Conservation (phyloP, 2,888 invertebrate species). For the Eupithecia pulchellata region DNA sequence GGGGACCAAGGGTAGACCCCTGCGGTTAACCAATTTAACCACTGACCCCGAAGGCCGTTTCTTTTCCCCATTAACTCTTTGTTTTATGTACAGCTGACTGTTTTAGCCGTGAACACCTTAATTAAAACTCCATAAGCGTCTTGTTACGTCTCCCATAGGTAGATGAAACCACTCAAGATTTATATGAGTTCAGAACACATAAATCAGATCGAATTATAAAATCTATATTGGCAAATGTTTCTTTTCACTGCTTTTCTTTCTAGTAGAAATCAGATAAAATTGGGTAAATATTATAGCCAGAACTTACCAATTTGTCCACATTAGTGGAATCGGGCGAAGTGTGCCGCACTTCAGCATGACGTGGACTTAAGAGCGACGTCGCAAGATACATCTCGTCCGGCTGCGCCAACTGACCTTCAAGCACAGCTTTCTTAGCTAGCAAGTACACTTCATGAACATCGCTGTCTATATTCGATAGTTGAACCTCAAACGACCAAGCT, state of each 20-base stretch:
- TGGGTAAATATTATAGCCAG: not conserved
- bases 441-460: slow-evolving; percentile 51
- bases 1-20: too few species aligned
- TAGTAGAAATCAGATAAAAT: not conserved
- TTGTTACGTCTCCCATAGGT: not conserved
- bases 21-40: too few species aligned
- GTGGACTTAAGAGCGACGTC: not conserved
- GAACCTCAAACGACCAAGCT: slow-evolving; percentile 60
- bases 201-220: not conserved
- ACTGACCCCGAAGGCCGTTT: too few species aligned
- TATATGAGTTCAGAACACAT: not conserved
- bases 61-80: too few species aligned
- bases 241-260: too few species aligned
- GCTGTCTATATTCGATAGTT: slow-evolving; percentile 47
- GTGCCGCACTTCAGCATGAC: slow-evolving; percentile 42
- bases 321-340: slow-evolving; percentile 72
- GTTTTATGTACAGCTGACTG: too few species aligned
- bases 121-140: not conserved
- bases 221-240: too few species aligned
- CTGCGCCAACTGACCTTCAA: slow-evolving; percentile 5
- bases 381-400: not conserved
- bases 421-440: slow-evolving; percentile 29
- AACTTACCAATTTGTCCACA: slow-evolving; percentile 66
- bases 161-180: not conserved
- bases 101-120: too few species aligned